Base-by-base conservation (phyloP, 2,113 vertebrate species). In the Hemiscyllium ocellatum region DNA sequence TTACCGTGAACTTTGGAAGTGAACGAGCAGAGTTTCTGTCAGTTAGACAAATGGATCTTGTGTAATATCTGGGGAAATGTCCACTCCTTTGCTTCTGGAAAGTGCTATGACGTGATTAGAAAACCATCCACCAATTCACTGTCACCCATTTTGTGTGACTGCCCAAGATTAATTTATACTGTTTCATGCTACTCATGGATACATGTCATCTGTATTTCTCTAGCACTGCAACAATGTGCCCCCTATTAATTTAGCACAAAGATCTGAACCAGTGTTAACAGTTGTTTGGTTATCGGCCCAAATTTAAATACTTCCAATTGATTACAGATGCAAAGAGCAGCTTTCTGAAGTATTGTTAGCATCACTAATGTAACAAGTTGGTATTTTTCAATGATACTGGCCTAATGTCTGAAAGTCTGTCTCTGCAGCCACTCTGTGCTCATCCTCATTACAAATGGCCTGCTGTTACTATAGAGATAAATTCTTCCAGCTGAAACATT, bases 391-490 rank as follows among this genome's bases (percentile, higher is more conserved):
- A 29, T 10, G 42, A 70, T 72, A 47, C 8, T 50, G 47, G 76
- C 68, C 87, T 50, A 33, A 47, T 52, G 10, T 17, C 68, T 50
- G 68, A 29, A 47, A 70, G 68, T 50, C 42, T 95, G 68, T 50
- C 47, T 29, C 26, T 72, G 37, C 69, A 52, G 69, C 42, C 91
- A 50, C 47, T 69, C 68, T 68, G 7, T 0, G 20, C 91, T 70
- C 91, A 94, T 37, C 37, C 0, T 26, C 93, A 94, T 29, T 70
- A 94, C 93, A 90, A 90, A 90, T 90, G 70, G 93, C 15, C 66
- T 94, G 94, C 8, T 72, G 68, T 72, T 33, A 95, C 68, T 47
- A 33, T 37, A 76, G 69, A 42, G 68, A 72, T 52, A 70, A 8
- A 10, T 47, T 52, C 50, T 50, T 47, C 94, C 50, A 37, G 66